Conservation (phyloP, 2,888 invertebrate genomes). For the Platypus cylindrus region DNA sequence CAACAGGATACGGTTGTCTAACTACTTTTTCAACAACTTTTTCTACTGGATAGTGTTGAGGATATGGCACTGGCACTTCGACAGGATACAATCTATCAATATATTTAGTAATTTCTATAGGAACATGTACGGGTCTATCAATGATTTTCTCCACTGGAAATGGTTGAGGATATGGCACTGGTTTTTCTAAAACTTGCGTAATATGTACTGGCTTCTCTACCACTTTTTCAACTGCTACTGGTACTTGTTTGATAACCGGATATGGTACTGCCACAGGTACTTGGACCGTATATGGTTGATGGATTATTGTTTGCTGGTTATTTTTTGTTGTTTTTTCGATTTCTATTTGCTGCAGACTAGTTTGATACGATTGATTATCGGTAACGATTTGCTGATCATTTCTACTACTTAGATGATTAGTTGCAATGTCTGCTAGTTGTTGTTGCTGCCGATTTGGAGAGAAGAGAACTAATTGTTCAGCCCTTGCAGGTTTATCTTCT, state of each 20-base stretch:
- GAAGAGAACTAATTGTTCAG: conserved; percentile 22
- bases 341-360: no score
- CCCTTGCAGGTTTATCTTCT: conserved; percentile 17
- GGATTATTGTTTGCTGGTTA: conserved; percentile 37
- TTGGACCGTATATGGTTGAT: conserved; percentile 23
- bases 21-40: conserved; percentile 33
- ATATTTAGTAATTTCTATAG: conserved; percentile 35
- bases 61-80: conserved; percentile 32
- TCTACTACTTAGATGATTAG: conserved; percentile 24
- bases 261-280: no score
- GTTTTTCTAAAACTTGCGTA: conserved; percentile 37
- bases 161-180: conserved; percentile 21
- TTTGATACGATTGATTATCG: no score
- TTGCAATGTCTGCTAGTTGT: conserved; percentile 14
- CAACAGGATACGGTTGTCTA: conserved; percentile 42
- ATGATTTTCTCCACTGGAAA: conserved; percentile 7
- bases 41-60: conserved; percentile 33
- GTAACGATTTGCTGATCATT: no score
- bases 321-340: conserved; percentile 36
- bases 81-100: conserved; percentile 37
- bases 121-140: conserved; percentile 5
- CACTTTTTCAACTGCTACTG: conserved; percentile 22
- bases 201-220: conserved; percentile 24
- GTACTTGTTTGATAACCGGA: no score
- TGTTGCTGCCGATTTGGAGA: conserved; percentile 12